Conservation (phyloP, 2,888 invertebrate genomes). For the Bimastos eiseni region DNA sequence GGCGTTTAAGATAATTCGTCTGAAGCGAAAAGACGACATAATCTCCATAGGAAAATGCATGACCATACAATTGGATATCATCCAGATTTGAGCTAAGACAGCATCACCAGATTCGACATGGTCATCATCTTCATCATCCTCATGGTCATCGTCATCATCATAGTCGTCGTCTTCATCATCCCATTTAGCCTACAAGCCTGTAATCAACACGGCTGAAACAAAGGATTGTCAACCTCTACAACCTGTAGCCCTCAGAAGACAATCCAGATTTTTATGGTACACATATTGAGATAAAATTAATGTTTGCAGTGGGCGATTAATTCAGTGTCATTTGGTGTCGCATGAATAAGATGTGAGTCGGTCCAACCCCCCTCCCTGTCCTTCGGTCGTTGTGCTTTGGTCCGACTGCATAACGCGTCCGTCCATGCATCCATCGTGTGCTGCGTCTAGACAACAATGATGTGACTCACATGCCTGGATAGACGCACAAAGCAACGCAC, state of each 20-base stretch:
- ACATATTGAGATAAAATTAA: not conserved
- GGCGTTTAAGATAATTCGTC: not conserved
- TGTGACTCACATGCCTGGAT: not conserved
- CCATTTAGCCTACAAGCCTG: not conserved
- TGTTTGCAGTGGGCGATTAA: not conserved
- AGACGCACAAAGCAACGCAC: not conserved
- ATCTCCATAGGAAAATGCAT: not conserved
- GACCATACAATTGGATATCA: not conserved
- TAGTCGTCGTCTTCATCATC: not conserved
- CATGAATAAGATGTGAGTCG: slow-evolving; percentile 3
- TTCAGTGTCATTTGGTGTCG: not conserved
- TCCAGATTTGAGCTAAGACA: not conserved
- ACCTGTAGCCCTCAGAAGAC: not conserved
- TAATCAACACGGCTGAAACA: not conserved
- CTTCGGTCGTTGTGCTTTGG: not conserved
- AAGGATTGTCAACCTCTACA: not conserved
- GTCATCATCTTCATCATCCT: not conserved
- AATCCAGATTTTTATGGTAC: not conserved
- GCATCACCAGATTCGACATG: too few relatives aligned
- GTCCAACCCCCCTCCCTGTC: not conserved
- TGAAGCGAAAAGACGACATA: not conserved
- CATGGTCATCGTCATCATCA: not conserved
- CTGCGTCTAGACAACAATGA: slow-evolving; percentile 7
- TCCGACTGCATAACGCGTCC: not conserved
- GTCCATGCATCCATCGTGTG: not conserved